Conservation (phyloP, 2,797 vertebrate species). For the Hozukius guyotensis region DNA sequence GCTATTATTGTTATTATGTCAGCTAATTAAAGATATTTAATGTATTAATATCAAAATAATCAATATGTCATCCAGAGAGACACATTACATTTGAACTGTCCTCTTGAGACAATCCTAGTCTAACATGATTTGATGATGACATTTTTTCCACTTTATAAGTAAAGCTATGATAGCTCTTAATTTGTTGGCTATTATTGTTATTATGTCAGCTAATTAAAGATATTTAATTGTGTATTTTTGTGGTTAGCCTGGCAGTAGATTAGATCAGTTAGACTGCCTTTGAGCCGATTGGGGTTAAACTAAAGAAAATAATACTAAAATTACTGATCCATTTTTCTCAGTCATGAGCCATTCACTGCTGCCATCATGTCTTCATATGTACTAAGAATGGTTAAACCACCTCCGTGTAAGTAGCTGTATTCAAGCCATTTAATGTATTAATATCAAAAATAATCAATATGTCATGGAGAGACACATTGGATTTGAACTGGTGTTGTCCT, state of each 20-base stretch:
- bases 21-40: neutral
- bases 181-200: neutral
- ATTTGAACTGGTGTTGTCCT: neutral
- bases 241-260: neutral
- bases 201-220: neutral
- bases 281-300: neutral
- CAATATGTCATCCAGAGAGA: no score
- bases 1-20: neutral
- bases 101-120: neutral
- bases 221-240: neutral
- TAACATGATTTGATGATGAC: neutral
- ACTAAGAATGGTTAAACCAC: no score
- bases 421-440: neutral
- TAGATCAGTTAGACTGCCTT: neutral
- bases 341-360: no score
- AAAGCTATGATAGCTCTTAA: neutral
- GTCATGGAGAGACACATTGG: neutral
- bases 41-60: no score
- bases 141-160: neutral
- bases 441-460: neutral
- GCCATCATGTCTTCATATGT: neutral
- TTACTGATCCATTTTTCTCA: neutral
- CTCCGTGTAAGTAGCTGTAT: no score
- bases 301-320: neutral
- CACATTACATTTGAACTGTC: no score